These are phyloP conservation scores for Bombus pascuorum DNA, from an alignment of 1,140 invertebrate species.

Conservation along the genomic window DNA sequence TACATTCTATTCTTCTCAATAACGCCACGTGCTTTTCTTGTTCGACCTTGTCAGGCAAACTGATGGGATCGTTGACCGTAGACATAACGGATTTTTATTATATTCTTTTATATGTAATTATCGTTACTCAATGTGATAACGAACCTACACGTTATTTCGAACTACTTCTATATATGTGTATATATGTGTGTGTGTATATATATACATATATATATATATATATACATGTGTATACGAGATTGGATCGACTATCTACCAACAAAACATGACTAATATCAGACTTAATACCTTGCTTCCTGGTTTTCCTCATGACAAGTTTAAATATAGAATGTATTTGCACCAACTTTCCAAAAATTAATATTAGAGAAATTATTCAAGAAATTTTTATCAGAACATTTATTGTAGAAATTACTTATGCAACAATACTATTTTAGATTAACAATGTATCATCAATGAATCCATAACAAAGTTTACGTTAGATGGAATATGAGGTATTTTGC, in stretches of 20 bases:
- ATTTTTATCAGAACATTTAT: not conserved
- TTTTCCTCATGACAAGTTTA: not conserved
- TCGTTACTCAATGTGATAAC: not conserved
- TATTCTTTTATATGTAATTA: not conserved
- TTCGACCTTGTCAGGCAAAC: not conserved
- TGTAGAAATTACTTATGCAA: not conserved
- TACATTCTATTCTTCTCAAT: constrained; percentile 25
- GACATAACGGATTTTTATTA: not conserved
- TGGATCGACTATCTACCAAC: not conserved
- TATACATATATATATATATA: too few relatives aligned
- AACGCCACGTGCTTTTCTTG: constrained; percentile 30
- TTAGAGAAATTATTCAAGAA: not conserved
- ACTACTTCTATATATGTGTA: not conserved
- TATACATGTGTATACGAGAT: too few relatives aligned
- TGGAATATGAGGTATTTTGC: not conserved
- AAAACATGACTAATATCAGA: not conserved
- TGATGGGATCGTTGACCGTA: constrained; percentile 7
- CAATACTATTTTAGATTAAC: not conserved
- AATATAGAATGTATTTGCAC: not conserved
- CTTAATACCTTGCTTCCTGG: too few relatives aligned
- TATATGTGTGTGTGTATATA: too few relatives aligned
- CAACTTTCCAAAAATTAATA: not conserved
- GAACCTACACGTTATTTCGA: not conserved
- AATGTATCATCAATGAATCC: not conserved
- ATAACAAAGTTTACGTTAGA: not conserved